Evolutionary conservation across 2,888 invertebrate genomes (phyloP), one percentile per base, ranked within the genome.

Genomic region (Litoditis marina): DNA sequence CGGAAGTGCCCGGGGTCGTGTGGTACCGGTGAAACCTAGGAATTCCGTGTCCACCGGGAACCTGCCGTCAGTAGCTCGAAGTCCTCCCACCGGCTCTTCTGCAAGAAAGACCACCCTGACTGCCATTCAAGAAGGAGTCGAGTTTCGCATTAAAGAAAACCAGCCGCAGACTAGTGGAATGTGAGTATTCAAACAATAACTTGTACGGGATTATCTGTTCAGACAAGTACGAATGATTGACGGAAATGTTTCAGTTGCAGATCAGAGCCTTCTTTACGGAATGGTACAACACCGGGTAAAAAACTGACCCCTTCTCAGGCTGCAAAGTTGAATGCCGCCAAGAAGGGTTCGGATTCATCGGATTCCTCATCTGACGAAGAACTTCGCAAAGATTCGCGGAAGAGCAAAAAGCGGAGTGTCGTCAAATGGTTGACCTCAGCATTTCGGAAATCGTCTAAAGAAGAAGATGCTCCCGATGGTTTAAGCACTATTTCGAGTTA

Each of bases 121-220:
- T 28, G 69, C 77, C 7, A 78, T 78, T 42, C 69, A 76, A 34
- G 78, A 78, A 69, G 78, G 77, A n/a, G 74, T 76, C 11, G 78
- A 78, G 50, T 30, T 69, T 32, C 49, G 32, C 32, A 56, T 19
- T 7, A 28, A 32, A 16, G 52, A 52, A 5, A 30, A 52, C 19
- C 34, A 31, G 19, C 25, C 64, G 19, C 44, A 44, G 44, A n/a
- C n/a, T n/a, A n/a, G n/a, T n/a, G n/a, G n/a, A n/a, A n/a, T n/a
- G n/a, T n/a, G n/a, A n/a, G n/a, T n/a, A n/a, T n/a, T n/a, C n/a
- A n/a, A n/a, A n/a, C n/a, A n/a, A n/a, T n/a, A n/a, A n/a, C n/a
- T n/a, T n/a, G n/a, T n/a, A n/a, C n/a, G n/a, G n/a, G n/a, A n/a
- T n/a, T n/a, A n/a, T n/a, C n/a, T n/a, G n/a, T n/a, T n/a, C n/a